Evolutionary conservation across 2,888 invertebrate species (phyloP).

Genomic region (Diloba caeruleocephala): DNA sequence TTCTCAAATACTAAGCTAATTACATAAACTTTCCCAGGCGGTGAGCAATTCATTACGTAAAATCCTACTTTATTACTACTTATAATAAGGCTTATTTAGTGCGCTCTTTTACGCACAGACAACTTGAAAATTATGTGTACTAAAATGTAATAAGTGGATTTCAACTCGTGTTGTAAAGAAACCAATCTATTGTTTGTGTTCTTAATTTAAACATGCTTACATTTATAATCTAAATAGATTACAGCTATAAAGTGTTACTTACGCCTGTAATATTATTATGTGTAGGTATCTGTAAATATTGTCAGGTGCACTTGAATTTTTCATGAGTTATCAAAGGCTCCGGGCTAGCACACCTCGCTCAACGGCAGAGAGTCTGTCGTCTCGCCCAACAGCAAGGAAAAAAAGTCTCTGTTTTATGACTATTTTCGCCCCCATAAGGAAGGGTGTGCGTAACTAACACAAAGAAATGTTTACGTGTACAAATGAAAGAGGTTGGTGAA

Average conservation of each 20-base stretch:
- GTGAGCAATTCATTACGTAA: constrained; percentile 28
- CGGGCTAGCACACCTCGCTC: constrained; percentile 63
- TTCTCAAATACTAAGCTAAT: constrained; percentile 13
- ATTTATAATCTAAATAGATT: not conserved
- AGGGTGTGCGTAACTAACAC: constrained; percentile 63
- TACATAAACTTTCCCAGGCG: constrained; percentile 24
- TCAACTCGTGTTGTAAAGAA: too few species aligned
- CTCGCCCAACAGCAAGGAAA: constrained; percentile 58
- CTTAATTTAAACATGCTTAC: not conserved
- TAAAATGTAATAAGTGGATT: not conserved
- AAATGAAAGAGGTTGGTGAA: constrained; percentile 61
- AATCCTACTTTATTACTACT: constrained; percentile 40
- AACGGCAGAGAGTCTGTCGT: constrained; percentile 51
- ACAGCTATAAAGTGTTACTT: constrained; percentile 10
- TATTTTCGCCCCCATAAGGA: constrained; percentile 68
- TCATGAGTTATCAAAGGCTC: constrained; percentile 81
- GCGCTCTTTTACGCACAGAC: constrained; percentile 1
- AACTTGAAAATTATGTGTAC: not conserved
- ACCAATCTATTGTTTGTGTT: not conserved
- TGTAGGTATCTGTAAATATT: constrained; percentile 56
- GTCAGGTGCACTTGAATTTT: constrained; percentile 77
- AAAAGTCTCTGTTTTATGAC: constrained; percentile 72
- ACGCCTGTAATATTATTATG: constrained; percentile 11
- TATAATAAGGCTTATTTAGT: constrained; percentile 10
- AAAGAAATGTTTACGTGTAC: constrained; percentile 68